A percentile compares a stretch with the other conserved stretches of the same genome.
Conservation (phyloP, 2,113 vertebrate species). For the Myrmecophaga tridactyla region DNA sequence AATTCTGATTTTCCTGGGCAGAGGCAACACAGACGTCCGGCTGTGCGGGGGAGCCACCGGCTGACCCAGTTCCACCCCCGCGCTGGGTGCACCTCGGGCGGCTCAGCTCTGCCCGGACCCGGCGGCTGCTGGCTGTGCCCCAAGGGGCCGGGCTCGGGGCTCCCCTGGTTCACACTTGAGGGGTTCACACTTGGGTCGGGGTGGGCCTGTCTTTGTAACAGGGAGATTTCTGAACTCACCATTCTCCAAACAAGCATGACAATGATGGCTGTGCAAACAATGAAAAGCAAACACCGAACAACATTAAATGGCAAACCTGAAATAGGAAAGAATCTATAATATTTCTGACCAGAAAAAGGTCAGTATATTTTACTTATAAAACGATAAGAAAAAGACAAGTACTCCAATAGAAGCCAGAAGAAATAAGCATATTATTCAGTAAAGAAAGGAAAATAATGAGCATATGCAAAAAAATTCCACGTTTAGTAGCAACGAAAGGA, state of each 20-base stretch:
- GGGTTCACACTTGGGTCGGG: neutral
- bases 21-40: conserved; percentile 65
- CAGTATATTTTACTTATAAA: neutral
- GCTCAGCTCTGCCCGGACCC: too few relatives aligned
- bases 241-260: neutral
- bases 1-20: conserved; percentile 72
- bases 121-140: neutral
- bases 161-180: neutral
- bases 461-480: neutral
- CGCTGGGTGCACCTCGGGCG: conserved; percentile 18
- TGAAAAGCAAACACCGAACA: neutral
- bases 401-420: neutral
- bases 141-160: neutral
- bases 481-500: neutral
- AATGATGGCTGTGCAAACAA: neutral
- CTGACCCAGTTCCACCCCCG: conserved; percentile 78
- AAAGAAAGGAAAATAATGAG: conserved; percentile 24
- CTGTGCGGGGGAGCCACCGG: conserved; percentile 61
- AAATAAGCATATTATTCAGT: neutral
- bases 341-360: neutral
- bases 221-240: neutral
- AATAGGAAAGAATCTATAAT: neutral
- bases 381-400: neutral
- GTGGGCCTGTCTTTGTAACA: neutral
- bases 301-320: neutral